These are phyloP conservation scores for Stegostoma tigrinum DNA, from an alignment of 2,113 vertebrate genomes.

Conservation along the genomic window DNA sequence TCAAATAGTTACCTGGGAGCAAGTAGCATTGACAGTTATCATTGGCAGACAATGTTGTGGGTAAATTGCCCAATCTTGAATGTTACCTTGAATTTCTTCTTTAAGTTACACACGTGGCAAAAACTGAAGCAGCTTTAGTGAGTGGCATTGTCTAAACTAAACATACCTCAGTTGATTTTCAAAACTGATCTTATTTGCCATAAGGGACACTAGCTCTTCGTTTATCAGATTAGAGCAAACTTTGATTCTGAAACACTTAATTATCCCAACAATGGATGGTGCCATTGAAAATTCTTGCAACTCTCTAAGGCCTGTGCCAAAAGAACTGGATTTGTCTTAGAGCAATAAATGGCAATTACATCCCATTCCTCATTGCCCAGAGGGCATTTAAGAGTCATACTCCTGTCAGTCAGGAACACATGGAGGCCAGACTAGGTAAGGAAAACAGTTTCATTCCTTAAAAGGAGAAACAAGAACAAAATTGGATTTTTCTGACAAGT, in stretches of 20 bases:
- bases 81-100: neutral
- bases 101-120: neutral
- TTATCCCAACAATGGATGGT: neutral
- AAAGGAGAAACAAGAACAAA: too few relatives aligned
- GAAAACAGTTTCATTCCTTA: too few relatives aligned
- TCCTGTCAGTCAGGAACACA: too few relatives aligned
- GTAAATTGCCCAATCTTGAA: neutral
- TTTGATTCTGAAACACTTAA: neutral
- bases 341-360: neutral
- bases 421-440: too few relatives aligned
- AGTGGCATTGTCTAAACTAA: neutral
- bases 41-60: neutral
- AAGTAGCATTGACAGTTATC: neutral
- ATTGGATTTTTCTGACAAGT: too few relatives aligned
- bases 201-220: neutral
- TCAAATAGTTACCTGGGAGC: neutral
- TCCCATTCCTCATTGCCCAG: too few relatives aligned
- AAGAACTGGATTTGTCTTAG: neutral
- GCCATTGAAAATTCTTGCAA: neutral
- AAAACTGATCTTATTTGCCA: neutral
- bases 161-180: neutral
- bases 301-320: neutral
- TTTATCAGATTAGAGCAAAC: neutral
- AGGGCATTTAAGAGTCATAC: too few relatives aligned
- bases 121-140: neutral